These are phyloP conservation scores for Pseudomyrmex pallidus DNA, from an alignment of 1,140 invertebrate genomes.

Conservation along the genomic window DNA sequence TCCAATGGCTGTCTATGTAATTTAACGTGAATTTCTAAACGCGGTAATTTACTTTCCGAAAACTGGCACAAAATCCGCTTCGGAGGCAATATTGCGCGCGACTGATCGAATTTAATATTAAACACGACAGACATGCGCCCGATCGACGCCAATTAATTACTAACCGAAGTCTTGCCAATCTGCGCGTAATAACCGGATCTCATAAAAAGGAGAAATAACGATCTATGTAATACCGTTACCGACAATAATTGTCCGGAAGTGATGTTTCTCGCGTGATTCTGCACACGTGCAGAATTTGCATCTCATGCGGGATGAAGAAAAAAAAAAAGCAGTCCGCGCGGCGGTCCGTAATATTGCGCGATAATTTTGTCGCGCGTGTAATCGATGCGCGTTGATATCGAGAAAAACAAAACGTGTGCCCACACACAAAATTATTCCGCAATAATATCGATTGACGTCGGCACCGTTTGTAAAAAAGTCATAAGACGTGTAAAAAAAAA, in stretches of 20 bases:
- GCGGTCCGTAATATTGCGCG: not conserved
- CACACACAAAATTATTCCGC: slow-evolving; percentile 20
- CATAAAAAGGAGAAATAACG: slow-evolving; percentile 25
- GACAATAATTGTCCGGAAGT: slow-evolving; percentile 56
- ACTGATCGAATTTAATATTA: slow-evolving; percentile 49
- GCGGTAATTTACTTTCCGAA: slow-evolving; percentile 38
- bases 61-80: slow-evolving; percentile 48
- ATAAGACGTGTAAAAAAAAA: no score
- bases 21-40: slow-evolving; percentile 42
- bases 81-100: slow-evolving; percentile 55
- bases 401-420: not conserved
- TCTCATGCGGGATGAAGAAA: not conserved
- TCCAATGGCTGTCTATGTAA: slow-evolving; percentile 51
- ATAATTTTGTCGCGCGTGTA: slow-evolving; percentile 1
- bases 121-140: slow-evolving; percentile 9
- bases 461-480: not conserved
- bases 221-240: slow-evolving; percentile 53
- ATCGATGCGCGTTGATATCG: not conserved
- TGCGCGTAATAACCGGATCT: slow-evolving; percentile 35
- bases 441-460: slow-evolving; percentile 12
- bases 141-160: slow-evolving; percentile 51
- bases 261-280: slow-evolving; percentile 8
- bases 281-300: slow-evolving; percentile 32
- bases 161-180: slow-evolving; percentile 55
- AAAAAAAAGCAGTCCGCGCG: not conserved